Evolutionary conservation across 2,888 invertebrate genomes (phyloP).

Genomic region (Drosophila niveifrons): DNA sequence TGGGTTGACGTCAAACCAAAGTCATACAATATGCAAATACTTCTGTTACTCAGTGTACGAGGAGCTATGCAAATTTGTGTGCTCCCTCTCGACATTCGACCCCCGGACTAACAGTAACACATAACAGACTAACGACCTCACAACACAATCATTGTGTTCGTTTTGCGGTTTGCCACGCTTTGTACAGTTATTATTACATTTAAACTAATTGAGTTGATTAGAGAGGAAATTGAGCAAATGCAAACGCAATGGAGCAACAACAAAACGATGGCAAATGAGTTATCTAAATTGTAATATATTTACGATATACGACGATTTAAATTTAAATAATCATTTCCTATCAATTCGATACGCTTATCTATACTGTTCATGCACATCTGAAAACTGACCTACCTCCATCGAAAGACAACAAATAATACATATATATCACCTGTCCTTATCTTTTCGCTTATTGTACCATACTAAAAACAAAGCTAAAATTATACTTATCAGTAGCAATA

Average conservation of each 20-base stretch:
- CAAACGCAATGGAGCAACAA: conserved; percentile 42
- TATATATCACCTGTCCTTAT: no score
- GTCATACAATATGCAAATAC: conserved; percentile 76
- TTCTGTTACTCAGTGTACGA: conserved; percentile 45
- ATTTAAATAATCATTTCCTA: background rate
- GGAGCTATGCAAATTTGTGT: conserved; percentile 66
- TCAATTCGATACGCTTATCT: background rate
- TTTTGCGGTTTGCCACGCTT: conserved; percentile 60
- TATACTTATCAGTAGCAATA: background rate
- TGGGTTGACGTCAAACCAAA: conserved; percentile 47
- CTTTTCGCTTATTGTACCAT: no score
- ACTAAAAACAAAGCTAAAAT: no score
- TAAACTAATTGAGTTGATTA: conserved; percentile 77
- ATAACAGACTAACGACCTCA: conserved; percentile 2
- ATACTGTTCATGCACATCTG: background rate
- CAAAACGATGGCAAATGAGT: conserved; percentile 23
- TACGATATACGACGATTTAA: background rate
- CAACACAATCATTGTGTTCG: conserved; percentile 49
- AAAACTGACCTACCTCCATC: background rate
- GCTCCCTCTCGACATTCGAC: background rate
- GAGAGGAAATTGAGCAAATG: conserved; percentile 67
- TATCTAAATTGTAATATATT: conserved; percentile 1
- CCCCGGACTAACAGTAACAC: background rate
- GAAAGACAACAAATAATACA: no score
- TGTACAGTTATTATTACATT: conserved; percentile 72